Base-by-base conservation (phyloP, 2,113 vertebrate genomes). In the Sprattus sprattus region DNA sequence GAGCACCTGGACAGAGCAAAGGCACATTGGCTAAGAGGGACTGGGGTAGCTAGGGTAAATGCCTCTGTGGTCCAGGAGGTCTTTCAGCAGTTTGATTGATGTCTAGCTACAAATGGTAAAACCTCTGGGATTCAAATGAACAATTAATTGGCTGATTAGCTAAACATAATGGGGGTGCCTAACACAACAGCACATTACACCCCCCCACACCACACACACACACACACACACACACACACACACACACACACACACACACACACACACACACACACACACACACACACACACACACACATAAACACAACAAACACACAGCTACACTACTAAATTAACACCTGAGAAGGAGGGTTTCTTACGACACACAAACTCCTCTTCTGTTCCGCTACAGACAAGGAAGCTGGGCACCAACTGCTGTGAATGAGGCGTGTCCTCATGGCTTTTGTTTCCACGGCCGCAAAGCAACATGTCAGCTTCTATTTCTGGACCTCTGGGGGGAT, bases 381-480 rank as follows among this genome's bases (percentile, higher is more conserved):
- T 5, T 78, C 32, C 44, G 28, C 15, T 13, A 32, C 22, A 20
- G 20, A 20, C 22, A 28, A 78, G 71, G 71, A 78, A 78, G 71
- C 71, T 44, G 25, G 28, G 71, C 32, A 32, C 71, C 46, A 44
- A 32, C 67, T 45, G 47, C 81, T 85, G 83, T 86, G 81, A 89
- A 80, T 86, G 84, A 88, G 85, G 84, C 78, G 84, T 88, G 89
- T 75, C 83, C 80, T 85, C 85, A 85, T 71, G 84, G 54, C 80
- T 86, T 86, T 89, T 90, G 87, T 88, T 88, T 89, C 86, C 83
- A 86, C 46, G 45, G 25, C 87, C 85, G n/a, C 85, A 44, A 28
- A 78, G 90, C 90, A 86, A 87, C 90, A 92, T 81, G 90, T 92
- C 88, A 82, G 88, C 54, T 78, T 91, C 87, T 93, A 94, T 93